These are phyloP conservation scores for Dicrurus megarhynchus DNA, from an alignment of 2,113 vertebrate genomes.

Conservation along the genomic window DNA sequence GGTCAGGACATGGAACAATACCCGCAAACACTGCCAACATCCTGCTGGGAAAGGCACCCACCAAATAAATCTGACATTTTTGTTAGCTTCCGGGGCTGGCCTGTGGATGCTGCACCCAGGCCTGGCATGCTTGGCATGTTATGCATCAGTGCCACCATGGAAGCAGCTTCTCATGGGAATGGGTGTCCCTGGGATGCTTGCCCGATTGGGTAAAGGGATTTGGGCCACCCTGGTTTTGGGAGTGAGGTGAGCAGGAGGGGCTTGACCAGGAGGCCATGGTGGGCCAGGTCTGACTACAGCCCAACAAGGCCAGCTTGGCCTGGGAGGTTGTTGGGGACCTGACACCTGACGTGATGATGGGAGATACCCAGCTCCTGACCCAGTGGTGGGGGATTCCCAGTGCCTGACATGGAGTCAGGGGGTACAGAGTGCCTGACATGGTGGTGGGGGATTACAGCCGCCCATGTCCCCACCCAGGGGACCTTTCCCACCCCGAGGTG, in stretches of 20 bases:
- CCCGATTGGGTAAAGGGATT: rapidly evolving
- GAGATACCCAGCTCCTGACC: rapidly evolving
- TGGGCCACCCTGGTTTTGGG: background rate
- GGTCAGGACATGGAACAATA: rapidly evolving
- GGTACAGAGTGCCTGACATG: too few relatives aligned
- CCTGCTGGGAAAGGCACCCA: too few relatives aligned
- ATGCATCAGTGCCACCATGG: rapidly evolving
- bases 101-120: rapidly evolving
- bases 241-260: too few relatives aligned
- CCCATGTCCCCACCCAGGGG: conserved; percentile 55
- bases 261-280: rapidly evolving
- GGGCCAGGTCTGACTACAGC: rapidly evolving
- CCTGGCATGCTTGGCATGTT: rapidly evolving
- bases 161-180: rapidly evolving
- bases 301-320: background rate
- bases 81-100: too few relatives aligned
- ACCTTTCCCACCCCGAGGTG: conserved; percentile 68
- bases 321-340: rapidly evolving
- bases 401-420: too few relatives aligned
- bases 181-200: rapidly evolving
- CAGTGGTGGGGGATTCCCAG: background rate
- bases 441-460: conserved; percentile 30
- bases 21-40: rapidly evolving
- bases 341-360: rapidly evolving
- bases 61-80: rapidly evolving